A percentile compares a stretch with the other conserved stretches of the same genome.
Evolutionary conservation across 2,888 invertebrate genomes (phyloP).

Genomic region (Frankliniella fusca): DNA sequence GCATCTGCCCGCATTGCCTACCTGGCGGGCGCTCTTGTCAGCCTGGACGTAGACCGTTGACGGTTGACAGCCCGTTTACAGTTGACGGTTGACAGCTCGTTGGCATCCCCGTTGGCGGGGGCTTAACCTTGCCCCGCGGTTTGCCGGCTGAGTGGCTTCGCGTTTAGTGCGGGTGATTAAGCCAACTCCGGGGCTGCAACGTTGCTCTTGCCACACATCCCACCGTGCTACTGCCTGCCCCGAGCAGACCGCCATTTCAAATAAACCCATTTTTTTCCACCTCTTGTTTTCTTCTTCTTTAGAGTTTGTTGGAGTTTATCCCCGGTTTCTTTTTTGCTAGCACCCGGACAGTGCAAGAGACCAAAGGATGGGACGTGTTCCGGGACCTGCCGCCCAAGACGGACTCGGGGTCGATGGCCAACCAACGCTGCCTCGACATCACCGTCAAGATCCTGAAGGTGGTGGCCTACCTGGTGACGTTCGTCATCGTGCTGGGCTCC

Average conservation of each 20-base stretch:
- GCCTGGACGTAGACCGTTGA: background rate
- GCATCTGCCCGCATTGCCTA: background rate
- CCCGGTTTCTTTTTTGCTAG: constrained; percentile 51
- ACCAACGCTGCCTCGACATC: constrained; percentile 78
- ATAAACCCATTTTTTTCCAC: constrained; percentile 8
- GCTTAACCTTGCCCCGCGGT: background rate
- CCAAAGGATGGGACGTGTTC: constrained; percentile 97
- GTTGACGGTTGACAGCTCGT: background rate
- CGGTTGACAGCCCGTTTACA: background rate
- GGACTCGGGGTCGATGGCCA: constrained; percentile 84
- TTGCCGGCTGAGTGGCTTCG: background rate
- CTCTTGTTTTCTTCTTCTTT: background rate
- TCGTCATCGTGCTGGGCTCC: constrained; percentile 75
- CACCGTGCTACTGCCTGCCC: background rate
- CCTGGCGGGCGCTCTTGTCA: background rate
- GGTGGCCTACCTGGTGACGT: constrained; percentile 78
- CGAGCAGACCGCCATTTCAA: background rate
- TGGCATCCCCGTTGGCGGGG: too few species aligned
- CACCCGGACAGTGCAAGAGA: constrained; percentile 77
- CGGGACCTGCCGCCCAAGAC: constrained; percentile 84
- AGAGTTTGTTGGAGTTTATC: too few species aligned
- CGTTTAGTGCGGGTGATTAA: background rate
- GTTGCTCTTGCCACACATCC: background rate
- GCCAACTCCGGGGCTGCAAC: background rate
- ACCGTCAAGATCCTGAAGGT: constrained; percentile 81